phyloP scores from a whole-genome alignment of 2,797 vertebrate species.

The Hoplostethus mediterraneus region DNA sequence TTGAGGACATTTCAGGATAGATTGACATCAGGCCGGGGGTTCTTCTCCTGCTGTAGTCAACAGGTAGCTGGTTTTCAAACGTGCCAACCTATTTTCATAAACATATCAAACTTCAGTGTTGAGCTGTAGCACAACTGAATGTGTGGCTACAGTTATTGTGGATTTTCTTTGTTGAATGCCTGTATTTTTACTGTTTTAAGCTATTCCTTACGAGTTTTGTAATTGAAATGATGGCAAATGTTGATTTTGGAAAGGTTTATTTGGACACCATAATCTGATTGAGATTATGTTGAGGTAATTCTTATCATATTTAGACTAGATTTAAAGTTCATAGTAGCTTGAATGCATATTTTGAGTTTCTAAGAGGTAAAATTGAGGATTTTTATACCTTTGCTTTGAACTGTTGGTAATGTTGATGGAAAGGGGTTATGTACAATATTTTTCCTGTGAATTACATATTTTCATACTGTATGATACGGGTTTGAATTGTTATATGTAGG shows the following conservation, averaged over 20 bases:
- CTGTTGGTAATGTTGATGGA: constrained; percentile 53
- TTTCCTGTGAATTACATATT: constrained; percentile 86
- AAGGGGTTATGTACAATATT: constrained; percentile 77
- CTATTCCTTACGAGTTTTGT: constrained; percentile 64
- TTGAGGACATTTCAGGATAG: constrained; percentile 69
- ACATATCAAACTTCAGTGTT: constrained; percentile 81
- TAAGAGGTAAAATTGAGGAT: constrained; percentile 65
- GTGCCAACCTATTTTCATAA: constrained; percentile 86
- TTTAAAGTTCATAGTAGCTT: constrained; percentile 64
- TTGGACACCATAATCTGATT: constrained; percentile 42
- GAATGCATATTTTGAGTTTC: constrained; percentile 63
- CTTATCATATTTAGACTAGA: constrained; percentile 49
- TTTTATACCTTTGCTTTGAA: constrained; percentile 80
- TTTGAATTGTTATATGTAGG: constrained; percentile 82
- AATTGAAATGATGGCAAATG: constrained; percentile 52
- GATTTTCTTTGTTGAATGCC: constrained; percentile 65
- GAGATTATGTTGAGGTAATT: constrained; percentile 47
- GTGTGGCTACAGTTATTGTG: constrained; percentile 60
- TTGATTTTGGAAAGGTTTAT: constrained; percentile 60
- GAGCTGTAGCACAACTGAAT: constrained; percentile 76
- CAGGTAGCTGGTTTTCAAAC: constrained; percentile 78
- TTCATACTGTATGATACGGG: constrained; percentile 87
- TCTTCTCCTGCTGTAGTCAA: constrained; percentile 59
- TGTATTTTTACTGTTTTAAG: constrained; percentile 70
- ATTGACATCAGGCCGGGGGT: constrained; percentile 53